Evolutionary conservation across 2,797 vertebrate genomes (phyloP).

Genomic region (Bufotes viridis): DNA sequence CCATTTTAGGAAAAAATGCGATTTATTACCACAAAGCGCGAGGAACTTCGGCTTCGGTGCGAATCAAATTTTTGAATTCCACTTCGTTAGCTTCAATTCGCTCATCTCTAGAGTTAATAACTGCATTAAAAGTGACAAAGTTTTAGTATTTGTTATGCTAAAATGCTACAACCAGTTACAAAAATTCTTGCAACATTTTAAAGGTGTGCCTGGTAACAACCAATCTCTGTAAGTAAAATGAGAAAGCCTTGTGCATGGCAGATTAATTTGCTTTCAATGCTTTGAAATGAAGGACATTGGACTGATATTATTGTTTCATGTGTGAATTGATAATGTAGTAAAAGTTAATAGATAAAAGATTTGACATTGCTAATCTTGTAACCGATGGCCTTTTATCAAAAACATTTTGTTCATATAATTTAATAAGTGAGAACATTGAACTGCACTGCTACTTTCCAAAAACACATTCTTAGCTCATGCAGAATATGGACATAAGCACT

Average conservation of each 20-base stretch:
- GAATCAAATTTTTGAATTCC: no score
- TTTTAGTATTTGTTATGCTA: background rate
- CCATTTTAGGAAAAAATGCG: no score
- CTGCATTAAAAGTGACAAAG: background rate
- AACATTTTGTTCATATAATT: constrained; percentile 16
- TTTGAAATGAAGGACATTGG: constrained; percentile 48
- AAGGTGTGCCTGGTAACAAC: background rate
- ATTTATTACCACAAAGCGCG: no score
- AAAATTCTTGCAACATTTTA: constrained; percentile 26
- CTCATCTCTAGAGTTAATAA: background rate
- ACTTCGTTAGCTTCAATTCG: no score
- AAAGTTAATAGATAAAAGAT: constrained; percentile 55
- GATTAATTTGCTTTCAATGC: constrained; percentile 49
- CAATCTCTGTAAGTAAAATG: constrained; percentile 27
- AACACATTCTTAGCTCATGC: background rate
- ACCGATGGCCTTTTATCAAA: constrained; percentile 27
- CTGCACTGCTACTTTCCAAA: background rate
- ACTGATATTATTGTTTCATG: constrained; percentile 50
- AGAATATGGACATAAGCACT: no score
- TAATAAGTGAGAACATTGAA: background rate
- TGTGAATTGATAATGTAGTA: constrained; percentile 54
- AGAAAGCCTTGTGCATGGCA: constrained; percentile 26
- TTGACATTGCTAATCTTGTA: constrained; percentile 41
- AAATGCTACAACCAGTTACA: constrained; percentile 9
- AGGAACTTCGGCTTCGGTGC: no score